Evolutionary conservation across 1,140 invertebrate genomes (phyloP).

Genomic region (Drosophila ogumai): DNA sequence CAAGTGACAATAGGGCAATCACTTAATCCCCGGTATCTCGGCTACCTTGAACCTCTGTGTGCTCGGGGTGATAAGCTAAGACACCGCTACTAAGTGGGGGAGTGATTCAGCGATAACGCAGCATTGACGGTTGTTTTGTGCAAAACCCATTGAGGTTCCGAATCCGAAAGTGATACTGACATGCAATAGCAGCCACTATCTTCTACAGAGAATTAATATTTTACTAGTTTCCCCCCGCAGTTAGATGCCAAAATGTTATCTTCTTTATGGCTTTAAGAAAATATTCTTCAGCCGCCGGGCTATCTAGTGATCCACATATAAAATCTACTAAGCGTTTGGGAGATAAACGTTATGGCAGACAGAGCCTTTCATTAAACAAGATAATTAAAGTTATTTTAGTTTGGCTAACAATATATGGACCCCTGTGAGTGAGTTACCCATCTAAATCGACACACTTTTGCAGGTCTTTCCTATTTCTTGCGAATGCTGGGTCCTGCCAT

Average conservation of each 20-base stretch:
- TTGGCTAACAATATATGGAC: not conserved
- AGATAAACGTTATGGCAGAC: constrained; percentile 2
- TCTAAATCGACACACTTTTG: not conserved
- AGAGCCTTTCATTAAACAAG: constrained; percentile 3
- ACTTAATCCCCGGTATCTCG: constrained; percentile 21
- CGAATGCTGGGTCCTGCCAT: constrained; percentile 90
- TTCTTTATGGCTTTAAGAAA: not conserved
- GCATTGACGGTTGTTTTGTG: constrained; percentile 1
- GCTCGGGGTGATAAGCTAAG: constrained; percentile 6
- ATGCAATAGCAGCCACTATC: not conserved
- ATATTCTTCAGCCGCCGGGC: not conserved
- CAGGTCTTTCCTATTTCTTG: constrained; percentile 89
- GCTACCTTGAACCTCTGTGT: constrained; percentile 2
- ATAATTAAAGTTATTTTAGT: constrained; percentile 1
- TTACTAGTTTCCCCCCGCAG: not conserved
- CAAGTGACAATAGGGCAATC: not conserved
- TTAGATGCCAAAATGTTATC: constrained; percentile 5
- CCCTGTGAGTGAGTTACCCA: not conserved
- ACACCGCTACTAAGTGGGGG: not conserved
- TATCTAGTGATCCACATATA: constrained; percentile 13
- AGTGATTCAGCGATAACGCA: not conserved
- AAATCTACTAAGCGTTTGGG: not conserved
- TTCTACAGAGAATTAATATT: not conserved
- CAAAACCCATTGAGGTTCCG: not conserved
- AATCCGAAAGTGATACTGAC: not conserved